phyloP scores from a whole-genome alignment of 2,113 vertebrate species.

The Sturnus vulgaris region DNA sequence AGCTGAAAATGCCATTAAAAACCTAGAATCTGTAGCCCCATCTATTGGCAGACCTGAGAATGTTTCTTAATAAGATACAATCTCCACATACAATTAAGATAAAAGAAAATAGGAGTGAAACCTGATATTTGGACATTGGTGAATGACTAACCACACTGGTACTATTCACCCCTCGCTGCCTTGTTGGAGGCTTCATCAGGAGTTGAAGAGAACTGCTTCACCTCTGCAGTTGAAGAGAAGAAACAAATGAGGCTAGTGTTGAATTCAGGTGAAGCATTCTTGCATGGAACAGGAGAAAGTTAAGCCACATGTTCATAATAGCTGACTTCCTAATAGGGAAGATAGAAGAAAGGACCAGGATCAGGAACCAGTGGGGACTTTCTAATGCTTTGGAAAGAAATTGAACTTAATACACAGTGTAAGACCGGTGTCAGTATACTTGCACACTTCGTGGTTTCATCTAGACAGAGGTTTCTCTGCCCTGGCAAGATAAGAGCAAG shows the following conservation, averaged over 20 bases:
- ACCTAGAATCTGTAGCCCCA: neutral
- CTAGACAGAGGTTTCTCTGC: neutral
- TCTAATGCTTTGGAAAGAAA: neutral
- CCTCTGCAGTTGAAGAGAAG: neutral
- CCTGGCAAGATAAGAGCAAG: neutral
- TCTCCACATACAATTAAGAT: accelerated
- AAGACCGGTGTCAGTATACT: neutral
- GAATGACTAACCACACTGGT: neutral
- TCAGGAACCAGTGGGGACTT: accelerated
- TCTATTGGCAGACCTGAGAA: neutral
- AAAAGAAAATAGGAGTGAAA: neutral
- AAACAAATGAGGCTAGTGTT: neutral
- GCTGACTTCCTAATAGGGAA: neutral
- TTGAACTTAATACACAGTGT: accelerated
- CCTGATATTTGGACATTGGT: too few relatives aligned
- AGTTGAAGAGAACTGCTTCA: neutral
- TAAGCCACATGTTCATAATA: neutral
- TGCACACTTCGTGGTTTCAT: accelerated
- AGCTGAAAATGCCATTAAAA: neutral
- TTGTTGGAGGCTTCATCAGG: neutral
- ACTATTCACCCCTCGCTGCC: neutral
- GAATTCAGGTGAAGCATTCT: neutral
- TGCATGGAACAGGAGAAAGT: neutral
- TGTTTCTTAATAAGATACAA: neutral
- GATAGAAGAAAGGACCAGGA: neutral